Evolutionary conservation across 2,797 vertebrate species (phyloP).

Genomic region (Liasis olivaceus): DNA sequence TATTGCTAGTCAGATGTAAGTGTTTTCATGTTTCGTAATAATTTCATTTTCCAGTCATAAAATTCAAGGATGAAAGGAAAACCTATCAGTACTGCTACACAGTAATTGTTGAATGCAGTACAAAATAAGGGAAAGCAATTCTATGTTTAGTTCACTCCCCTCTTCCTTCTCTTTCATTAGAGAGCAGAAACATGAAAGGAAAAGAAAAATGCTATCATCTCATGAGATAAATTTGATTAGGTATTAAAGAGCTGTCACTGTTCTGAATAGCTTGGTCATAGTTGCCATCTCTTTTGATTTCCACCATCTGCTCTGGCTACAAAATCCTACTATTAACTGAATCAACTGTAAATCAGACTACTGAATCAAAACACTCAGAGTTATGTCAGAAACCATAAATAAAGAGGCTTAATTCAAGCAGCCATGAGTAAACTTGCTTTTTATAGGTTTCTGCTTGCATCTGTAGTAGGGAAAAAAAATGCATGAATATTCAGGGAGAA

Average conservation of each 20-base stretch:
- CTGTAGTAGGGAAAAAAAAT: background rate
- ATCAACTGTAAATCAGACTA: background rate
- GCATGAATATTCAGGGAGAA: background rate
- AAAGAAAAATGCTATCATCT: background rate
- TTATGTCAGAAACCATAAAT: background rate
- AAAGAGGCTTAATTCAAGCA: background rate
- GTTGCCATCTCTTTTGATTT: background rate
- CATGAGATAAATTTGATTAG: constrained; percentile 3
- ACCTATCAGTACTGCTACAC: background rate
- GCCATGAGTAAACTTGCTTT: background rate
- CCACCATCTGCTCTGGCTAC: background rate
- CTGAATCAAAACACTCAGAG: background rate
- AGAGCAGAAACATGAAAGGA: background rate
- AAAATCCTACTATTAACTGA: background rate
- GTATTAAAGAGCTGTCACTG: background rate
- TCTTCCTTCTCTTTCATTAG: background rate
- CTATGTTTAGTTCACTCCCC: background rate
- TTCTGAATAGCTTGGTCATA: background rate
- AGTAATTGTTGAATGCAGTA: background rate
- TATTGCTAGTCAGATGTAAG: constrained; percentile 5
- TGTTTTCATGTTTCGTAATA: constrained; percentile 5
- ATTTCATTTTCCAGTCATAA: background rate
- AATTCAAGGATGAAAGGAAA: background rate
- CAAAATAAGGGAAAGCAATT: background rate
- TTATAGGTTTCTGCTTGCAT: background rate